Evolutionary conservation across 2,113 vertebrate genomes (phyloP).

Genomic region (Toxotes jaculatrix): DNA sequence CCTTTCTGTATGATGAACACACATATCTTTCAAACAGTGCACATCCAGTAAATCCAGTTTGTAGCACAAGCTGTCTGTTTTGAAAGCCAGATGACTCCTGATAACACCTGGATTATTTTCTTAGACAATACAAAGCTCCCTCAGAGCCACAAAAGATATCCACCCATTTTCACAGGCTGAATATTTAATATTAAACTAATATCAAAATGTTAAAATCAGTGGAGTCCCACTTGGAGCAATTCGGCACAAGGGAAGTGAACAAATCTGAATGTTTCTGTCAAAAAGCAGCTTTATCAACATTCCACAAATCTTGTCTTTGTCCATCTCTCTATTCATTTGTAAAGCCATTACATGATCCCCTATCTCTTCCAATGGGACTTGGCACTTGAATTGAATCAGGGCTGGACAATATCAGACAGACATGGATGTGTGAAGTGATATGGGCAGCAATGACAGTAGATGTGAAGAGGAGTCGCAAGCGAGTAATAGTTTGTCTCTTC

Average conservation of each 20-base stretch:
- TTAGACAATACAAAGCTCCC: too few species aligned
- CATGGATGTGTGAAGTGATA: slow-evolving; percentile 48
- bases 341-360: slow-evolving; percentile 21
- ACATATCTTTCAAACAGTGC: too few species aligned
- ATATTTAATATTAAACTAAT: too few species aligned
- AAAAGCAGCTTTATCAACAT: not conserved
- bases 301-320: not conserved
- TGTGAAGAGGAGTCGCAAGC: slow-evolving; percentile 27
- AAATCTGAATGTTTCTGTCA: not conserved
- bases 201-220: not conserved
- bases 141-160: too few species aligned
- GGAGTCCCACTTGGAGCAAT: not conserved
- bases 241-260: not conserved
- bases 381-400: slow-evolving; percentile 19
- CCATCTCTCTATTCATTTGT: slow-evolving; percentile 11
- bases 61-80: too few species aligned
- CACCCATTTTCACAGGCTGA: too few species aligned
- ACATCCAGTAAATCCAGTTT: too few species aligned
- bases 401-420: slow-evolving; percentile 37
- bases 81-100: too few species aligned
- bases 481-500: slow-evolving; percentile 19
- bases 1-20: too few species aligned
- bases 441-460: slow-evolving; percentile 37
- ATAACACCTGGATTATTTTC: too few species aligned
- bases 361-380: slow-evolving; percentile 31